phyloP scores from a whole-genome alignment of 92 coral and sea anemone species.

The Montipora capitata region DNA sequence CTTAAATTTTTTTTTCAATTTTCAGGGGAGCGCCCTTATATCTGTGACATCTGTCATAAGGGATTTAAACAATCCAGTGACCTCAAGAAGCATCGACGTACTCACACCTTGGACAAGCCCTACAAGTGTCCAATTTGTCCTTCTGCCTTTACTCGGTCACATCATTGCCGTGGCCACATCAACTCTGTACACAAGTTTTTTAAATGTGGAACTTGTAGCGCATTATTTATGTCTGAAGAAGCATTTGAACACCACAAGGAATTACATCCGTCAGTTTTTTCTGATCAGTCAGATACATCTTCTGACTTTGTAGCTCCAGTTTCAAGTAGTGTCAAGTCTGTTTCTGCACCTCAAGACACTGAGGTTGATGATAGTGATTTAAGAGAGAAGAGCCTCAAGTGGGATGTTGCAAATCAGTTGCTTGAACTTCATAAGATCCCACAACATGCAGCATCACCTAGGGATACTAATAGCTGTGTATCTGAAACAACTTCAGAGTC shows the following conservation, averaged over 20 bases:
- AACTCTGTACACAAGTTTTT: constrained; percentile 92
- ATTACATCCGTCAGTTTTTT: constrained; percentile 65
- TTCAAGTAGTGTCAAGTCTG: not conserved
- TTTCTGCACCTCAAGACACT: not conserved
- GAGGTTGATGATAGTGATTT: constrained; percentile 1
- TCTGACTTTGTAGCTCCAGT: not conserved
- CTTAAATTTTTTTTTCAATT: constrained; percentile 15
- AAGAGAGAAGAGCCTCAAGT: constrained; percentile 31
- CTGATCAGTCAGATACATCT: constrained; percentile 14
- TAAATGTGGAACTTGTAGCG: constrained; percentile 85
- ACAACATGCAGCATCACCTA: constrained; percentile 2
- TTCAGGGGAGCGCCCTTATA: constrained; percentile 96
- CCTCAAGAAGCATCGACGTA: constrained; percentile 95
- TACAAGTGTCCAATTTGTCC: constrained; percentile 95
- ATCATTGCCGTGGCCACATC: constrained; percentile 92
- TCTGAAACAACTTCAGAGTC: constrained; percentile 49
- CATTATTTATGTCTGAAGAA: constrained; percentile 89
- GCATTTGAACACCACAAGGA: constrained; percentile 85
- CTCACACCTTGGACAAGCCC: constrained; percentile 94
- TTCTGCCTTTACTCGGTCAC: constrained; percentile 96
- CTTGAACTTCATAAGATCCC: constrained; percentile 55
- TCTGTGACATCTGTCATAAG: constrained; percentile 92
- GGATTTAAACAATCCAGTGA: constrained; percentile 99
- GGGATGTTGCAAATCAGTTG: constrained; percentile 51
- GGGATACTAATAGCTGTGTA: constrained; percentile 27